Evolutionary conservation across 2,797 vertebrate genomes (phyloP).

Genomic region (Apodemus agrarius): DNA sequence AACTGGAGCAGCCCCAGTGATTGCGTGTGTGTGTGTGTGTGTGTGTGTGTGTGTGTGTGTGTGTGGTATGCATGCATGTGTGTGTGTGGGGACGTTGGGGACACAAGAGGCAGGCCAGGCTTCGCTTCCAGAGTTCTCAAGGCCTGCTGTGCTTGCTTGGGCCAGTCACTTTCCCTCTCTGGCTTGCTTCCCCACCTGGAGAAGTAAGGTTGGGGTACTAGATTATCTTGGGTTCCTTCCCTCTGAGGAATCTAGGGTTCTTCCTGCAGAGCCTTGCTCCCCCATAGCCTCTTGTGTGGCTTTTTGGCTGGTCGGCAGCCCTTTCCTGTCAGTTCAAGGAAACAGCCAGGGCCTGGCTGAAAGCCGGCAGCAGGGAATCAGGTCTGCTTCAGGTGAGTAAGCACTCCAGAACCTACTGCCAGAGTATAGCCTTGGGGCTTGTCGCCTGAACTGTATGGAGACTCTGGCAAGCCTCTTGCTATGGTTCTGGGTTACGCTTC

Average conservation of each 20-base stretch:
- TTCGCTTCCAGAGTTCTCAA: not conserved
- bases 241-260: not conserved
- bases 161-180: constrained; percentile 30
- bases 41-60: not conserved
- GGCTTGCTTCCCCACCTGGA: not conserved
- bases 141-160: not conserved
- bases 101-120: not conserved
- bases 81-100: not conserved
- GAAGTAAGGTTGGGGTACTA: not conserved
- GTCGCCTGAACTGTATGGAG: not conserved
- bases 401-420: not conserved
- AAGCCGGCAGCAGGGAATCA: not conserved
- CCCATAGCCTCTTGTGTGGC: not conserved
- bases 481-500: constrained; percentile 19
- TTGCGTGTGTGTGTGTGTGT: not conserved
- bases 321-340: not conserved
- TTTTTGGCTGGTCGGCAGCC: constrained; percentile 13
- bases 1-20: constrained; percentile 64
- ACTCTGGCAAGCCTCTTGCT: not conserved
- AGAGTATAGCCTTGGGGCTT: not conserved
- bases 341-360: not conserved
- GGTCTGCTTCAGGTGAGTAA: constrained; percentile 3
- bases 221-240: not conserved
- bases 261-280: not conserved
- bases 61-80: not conserved